Evolutionary conservation across 2,797 vertebrate species (phyloP).

Genomic region (Brachyrhaphis roseni): DNA sequence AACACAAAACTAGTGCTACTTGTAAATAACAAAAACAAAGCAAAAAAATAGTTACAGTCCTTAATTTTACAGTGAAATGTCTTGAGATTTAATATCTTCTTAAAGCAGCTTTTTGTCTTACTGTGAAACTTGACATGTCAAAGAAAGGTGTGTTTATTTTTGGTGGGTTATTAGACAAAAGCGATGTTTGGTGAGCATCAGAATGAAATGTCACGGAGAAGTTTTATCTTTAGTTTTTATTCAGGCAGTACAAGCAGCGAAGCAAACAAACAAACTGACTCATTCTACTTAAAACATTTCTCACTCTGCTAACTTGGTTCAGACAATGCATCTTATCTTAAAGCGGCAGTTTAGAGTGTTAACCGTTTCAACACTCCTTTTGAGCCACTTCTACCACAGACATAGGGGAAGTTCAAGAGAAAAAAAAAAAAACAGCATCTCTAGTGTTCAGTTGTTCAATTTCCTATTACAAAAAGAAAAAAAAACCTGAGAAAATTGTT

Average conservation of each 20-base stretch:
- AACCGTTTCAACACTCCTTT: conserved; percentile 63
- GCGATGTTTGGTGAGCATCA: background rate
- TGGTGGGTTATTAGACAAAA: background rate
- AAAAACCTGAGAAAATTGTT: background rate
- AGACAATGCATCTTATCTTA: conserved; percentile 37
- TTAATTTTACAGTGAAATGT: background rate
- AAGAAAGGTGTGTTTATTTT: background rate
- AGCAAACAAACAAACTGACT: conserved; percentile 18
- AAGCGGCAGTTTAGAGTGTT: conserved; percentile 42
- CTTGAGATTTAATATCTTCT: background rate
- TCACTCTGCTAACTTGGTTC: background rate
- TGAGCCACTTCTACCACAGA: conserved; percentile 42
- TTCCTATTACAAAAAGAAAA: conserved; percentile 44
- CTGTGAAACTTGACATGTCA: background rate
- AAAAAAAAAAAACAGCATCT: conserved; percentile 33
- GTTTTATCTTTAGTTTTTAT: background rate
- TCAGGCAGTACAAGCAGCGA: background rate
- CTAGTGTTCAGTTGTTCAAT: conserved; percentile 54
- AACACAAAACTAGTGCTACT: background rate
- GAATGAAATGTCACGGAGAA: background rate
- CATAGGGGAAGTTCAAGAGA: conserved; percentile 62
- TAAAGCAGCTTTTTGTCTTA: background rate
- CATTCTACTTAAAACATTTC: background rate
- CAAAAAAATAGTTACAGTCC: background rate
- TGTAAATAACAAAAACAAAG: background rate